Evolutionary conservation across 2,888 invertebrate genomes (phyloP).

Genomic region (Cephonodes hylas): DNA sequence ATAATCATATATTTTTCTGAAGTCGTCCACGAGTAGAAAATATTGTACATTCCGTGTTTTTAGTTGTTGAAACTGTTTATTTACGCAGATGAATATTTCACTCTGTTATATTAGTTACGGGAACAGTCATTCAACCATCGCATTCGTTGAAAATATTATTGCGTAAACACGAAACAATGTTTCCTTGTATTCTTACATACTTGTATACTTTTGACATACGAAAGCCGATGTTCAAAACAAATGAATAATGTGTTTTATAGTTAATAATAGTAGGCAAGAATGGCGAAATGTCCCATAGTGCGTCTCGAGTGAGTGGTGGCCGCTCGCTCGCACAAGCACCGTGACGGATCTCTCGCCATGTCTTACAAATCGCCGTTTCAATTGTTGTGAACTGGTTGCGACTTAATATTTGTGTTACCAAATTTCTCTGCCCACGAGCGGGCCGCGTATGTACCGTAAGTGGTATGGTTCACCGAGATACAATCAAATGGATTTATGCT

Average conservation of each 20-base stretch:
- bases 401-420: constrained; percentile 65
- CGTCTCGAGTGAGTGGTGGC: not conserved
- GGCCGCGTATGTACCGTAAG: constrained; percentile 57
- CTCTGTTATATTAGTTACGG: not conserved
- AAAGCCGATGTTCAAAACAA: not conserved
- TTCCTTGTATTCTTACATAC: not conserved
- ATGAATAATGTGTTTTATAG: not conserved
- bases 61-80: too few relatives aligned
- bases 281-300: not conserved
- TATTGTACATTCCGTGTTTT: too few relatives aligned
- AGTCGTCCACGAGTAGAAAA: too few relatives aligned
- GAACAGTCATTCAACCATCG: not conserved
- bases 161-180: not conserved
- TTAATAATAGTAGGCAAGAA: not conserved
- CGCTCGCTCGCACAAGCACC: constrained; percentile 34
- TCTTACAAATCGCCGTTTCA: constrained; percentile 60
- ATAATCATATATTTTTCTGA: too few relatives aligned
- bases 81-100: too few relatives aligned
- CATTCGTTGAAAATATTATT: not conserved
- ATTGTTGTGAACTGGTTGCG: constrained; percentile 61
- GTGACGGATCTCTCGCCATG: constrained; percentile 59
- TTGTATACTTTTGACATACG: not conserved
- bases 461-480: constrained; percentile 62
- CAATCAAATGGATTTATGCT: constrained; percentile 60
- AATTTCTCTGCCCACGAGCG: constrained; percentile 66